These are phyloP conservation scores for Caiman crocodilus DNA, from an alignment of 2,797 vertebrate genomes.

Conservation along the genomic window DNA sequence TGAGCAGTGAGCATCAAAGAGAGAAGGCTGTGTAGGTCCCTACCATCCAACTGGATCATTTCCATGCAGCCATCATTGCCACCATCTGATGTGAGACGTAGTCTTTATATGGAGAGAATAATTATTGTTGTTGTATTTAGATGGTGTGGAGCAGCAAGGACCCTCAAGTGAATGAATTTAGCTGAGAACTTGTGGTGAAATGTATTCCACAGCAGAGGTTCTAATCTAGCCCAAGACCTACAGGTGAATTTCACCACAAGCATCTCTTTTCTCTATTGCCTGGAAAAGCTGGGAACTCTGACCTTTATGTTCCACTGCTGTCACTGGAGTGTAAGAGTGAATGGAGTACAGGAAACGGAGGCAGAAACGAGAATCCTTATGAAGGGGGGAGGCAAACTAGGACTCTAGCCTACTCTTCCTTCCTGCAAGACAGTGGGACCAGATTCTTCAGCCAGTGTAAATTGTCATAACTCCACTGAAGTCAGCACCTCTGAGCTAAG, in stretches of 20 bases:
- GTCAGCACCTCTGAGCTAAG: not conserved
- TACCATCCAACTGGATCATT: not conserved
- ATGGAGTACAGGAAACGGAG: not conserved
- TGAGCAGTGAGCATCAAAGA: not conserved
- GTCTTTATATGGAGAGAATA: not conserved
- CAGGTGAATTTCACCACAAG: not conserved
- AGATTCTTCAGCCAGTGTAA: not conserved
- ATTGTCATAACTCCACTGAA: not conserved
- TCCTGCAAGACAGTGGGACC: too few species aligned
- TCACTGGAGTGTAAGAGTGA: not conserved
- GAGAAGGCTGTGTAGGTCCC: not conserved
- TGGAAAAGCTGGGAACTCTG: not conserved
- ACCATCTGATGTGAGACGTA: not conserved
- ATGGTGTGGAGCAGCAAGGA: not conserved
- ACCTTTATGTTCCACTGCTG: not conserved
- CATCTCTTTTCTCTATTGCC: not conserved
- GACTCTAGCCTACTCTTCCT: too few species aligned
- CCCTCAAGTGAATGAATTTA: not conserved
- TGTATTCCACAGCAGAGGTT: not conserved
- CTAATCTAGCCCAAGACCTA: not conserved
- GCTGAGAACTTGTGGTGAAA: not conserved
- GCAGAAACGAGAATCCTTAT: not conserved
- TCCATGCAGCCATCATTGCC: not conserved
- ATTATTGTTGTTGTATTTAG: not conserved
- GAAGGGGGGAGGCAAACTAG: not conserved